These are phyloP conservation scores for Epizoanthus rinbou DNA, from an alignment of 92 coral and sea anemone genomes.

Conservation along the genomic window DNA sequence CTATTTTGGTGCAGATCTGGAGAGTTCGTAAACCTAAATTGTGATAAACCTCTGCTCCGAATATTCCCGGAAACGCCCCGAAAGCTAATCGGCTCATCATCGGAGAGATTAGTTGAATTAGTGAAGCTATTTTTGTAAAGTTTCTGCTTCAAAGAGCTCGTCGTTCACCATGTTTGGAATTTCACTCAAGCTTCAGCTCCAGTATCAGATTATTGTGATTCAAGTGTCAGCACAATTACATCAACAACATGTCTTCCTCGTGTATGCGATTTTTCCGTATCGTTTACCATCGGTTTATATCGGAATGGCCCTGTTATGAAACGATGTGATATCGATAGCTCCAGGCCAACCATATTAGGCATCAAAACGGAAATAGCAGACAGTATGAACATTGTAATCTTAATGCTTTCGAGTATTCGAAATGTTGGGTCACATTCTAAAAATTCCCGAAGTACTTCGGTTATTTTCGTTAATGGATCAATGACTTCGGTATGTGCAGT, in stretches of 20 bases:
- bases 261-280: background rate
- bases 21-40: too few relatives aligned
- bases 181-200: constrained; percentile 5
- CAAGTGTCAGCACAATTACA: background rate
- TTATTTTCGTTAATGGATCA: constrained; percentile 9
- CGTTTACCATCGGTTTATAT: constrained; percentile 13
- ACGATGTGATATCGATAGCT: constrained; percentile 30
- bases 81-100: background rate
- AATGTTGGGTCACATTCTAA: constrained; percentile 38
- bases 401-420: too few relatives aligned
- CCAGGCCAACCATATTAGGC: constrained; percentile 26
- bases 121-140: background rate
- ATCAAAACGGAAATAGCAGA: background rate
- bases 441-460: constrained; percentile 38
- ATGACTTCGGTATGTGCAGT: constrained; percentile 28
- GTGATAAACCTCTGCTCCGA: background rate
- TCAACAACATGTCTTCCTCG: background rate
- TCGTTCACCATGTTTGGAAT: constrained; percentile 23
- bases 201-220: background rate
- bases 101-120: constrained; percentile 21
- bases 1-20: constrained; percentile 4
- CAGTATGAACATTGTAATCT: background rate
- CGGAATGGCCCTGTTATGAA: background rate
- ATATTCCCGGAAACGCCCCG: constrained; percentile 15
- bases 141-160: background rate